Evolutionary conservation across 2,113 vertebrate species (phyloP).

Genomic region (Callipepla squamata): DNA sequence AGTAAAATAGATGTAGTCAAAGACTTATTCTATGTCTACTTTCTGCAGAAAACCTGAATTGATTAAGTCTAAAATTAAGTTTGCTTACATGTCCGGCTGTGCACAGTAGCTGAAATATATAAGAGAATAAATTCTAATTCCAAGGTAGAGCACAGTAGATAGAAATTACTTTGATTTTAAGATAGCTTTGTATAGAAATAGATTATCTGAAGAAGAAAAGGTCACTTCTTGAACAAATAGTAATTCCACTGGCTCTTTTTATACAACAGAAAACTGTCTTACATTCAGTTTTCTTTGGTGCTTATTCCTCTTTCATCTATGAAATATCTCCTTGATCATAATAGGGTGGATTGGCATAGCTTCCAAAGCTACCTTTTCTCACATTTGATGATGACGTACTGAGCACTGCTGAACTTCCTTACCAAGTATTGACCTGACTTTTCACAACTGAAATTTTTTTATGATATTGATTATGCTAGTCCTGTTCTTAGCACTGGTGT

Average conservation of each 20-base stretch:
- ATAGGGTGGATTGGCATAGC: not conserved
- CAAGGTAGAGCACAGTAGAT: not conserved
- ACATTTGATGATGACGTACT: not conserved
- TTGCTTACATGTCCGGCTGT: not conserved
- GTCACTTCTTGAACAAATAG: conserved; percentile 12
- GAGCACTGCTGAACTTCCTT: not conserved
- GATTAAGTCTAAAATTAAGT: not conserved
- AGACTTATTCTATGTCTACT: not conserved
- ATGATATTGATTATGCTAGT: not conserved
- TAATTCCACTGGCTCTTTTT: not conserved
- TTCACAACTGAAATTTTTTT: not conserved
- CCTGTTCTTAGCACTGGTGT: not conserved
- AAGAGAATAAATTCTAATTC: not conserved
- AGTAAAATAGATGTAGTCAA: not conserved
- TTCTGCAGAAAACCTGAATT: not conserved
- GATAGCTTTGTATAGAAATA: not conserved
- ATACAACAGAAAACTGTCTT: not conserved
- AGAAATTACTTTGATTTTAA: conserved; percentile 13
- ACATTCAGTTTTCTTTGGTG: not conserved
- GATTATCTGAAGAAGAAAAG: conserved; percentile 3
- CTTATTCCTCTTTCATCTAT: not conserved
- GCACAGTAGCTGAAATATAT: not conserved
- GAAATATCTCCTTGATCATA: not conserved
- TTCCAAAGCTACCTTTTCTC: not conserved
- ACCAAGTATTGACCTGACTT: not conserved